phyloP scores from a whole-genome alignment of 1,140 invertebrate genomes.

The Lucilia sericata region DNA sequence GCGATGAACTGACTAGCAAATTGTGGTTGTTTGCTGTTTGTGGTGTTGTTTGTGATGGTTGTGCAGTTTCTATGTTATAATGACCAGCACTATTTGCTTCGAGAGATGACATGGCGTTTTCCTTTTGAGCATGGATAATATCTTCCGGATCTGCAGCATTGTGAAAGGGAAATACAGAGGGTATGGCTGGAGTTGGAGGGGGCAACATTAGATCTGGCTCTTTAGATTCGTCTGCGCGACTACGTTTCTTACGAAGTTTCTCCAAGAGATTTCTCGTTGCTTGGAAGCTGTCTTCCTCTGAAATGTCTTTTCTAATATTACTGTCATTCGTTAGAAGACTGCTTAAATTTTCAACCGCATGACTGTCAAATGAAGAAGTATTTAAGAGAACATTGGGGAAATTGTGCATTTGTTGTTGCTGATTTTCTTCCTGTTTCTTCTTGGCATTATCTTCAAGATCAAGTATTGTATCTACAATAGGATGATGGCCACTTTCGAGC shows the following conservation, averaged over 20 bases:
- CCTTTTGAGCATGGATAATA: conserved; percentile 63
- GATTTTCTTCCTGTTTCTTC: conserved; percentile 44
- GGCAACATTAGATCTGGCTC: conserved; percentile 56
- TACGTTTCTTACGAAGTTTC: conserved; percentile 62
- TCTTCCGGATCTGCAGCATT: conserved; percentile 65
- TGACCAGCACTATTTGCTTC: conserved; percentile 1
- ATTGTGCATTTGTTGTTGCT: conserved; percentile 38
- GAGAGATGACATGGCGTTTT: conserved; percentile 50
- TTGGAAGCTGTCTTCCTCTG: conserved; percentile 60
- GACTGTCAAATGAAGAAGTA: conserved; percentile 21
- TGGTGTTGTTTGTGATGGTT: background rate
- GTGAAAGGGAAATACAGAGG: conserved; percentile 63
- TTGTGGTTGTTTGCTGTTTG: conserved; percentile 35
- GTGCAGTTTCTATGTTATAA: background rate
- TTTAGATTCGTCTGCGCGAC: conserved; percentile 55
- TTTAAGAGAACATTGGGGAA: conserved; percentile 36
- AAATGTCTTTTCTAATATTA: conserved; percentile 46
- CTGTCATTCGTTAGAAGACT: conserved; percentile 1
- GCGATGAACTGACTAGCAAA: background rate
- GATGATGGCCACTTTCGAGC: conserved; percentile 51
- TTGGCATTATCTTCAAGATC: conserved; percentile 60
- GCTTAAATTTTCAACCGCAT: background rate
- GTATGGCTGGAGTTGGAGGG: conserved; percentile 62
- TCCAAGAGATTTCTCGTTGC: conserved; percentile 60
- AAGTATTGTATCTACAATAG: conserved; percentile 63